These are phyloP conservation scores for Dicrurus megarhynchus DNA, from an alignment of 2,113 vertebrate species.

Conservation along the genomic window DNA sequence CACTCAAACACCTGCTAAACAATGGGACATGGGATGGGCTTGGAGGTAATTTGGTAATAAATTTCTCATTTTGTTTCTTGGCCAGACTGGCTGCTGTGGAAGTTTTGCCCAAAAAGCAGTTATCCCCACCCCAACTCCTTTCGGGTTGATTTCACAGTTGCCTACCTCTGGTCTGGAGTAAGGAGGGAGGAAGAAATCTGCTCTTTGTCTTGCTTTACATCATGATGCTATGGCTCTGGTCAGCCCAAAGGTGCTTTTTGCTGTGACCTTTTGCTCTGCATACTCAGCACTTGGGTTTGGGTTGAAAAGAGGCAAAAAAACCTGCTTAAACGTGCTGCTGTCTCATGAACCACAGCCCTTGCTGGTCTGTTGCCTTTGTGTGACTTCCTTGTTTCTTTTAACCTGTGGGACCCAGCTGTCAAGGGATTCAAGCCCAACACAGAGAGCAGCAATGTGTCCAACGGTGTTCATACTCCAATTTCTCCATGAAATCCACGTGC, in stretches of 20 bases:
- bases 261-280: not conserved
- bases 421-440: not conserved
- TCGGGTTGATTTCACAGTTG: not conserved
- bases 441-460: not conserved
- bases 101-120: not conserved
- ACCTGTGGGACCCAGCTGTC: not conserved
- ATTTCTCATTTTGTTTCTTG: not conserved
- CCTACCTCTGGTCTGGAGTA: not conserved
- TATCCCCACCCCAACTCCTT: not conserved
- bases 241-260: not conserved
- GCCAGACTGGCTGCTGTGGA: not conserved
- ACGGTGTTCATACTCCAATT: not conserved
- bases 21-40: not conserved
- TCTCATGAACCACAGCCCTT: not conserved
- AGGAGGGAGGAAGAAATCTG: not conserved
- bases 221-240: rapidly evolving
- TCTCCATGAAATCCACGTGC: not conserved
- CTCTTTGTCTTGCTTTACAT: not conserved
- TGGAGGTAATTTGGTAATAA: not conserved
- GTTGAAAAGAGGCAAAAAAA: not conserved
- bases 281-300: not conserved
- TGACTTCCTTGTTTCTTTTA: not conserved
- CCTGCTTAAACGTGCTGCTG: not conserved
- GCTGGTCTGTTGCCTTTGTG: not conserved
- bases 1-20: not conserved